phyloP scores from a whole-genome alignment of 2,888 invertebrate species.

The Lasioglossum calceatum region DNA sequence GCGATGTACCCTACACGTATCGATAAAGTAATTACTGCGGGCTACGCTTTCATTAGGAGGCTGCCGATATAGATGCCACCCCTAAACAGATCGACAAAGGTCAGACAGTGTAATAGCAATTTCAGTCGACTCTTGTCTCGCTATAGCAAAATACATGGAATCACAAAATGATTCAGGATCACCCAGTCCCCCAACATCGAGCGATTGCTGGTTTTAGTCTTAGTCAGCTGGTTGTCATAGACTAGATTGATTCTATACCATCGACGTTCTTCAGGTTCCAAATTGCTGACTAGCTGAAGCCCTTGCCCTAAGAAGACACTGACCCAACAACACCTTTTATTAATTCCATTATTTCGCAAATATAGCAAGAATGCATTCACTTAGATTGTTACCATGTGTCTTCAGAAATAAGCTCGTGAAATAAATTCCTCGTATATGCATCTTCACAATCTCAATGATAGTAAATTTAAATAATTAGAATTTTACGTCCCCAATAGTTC shows the following conservation, averaged over 20 bases:
- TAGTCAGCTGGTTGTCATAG: background rate
- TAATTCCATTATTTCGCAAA: too few relatives aligned
- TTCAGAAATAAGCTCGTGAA: background rate
- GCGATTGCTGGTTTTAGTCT: background rate
- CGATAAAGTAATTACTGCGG: slow-evolving; percentile 82
- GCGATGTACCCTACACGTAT: slow-evolving; percentile 73
- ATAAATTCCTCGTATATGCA: background rate
- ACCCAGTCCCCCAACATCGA: background rate
- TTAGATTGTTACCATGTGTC: background rate
- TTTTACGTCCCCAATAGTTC: background rate
- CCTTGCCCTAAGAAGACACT: too few relatives aligned
- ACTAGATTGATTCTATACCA: background rate
- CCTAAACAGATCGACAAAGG: slow-evolving; percentile 21
- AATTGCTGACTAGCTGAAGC: too few relatives aligned
- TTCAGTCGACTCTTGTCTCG: background rate
- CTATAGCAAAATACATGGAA: background rate
- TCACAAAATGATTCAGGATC: background rate
- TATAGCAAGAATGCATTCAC: background rate
- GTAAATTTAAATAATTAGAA: background rate
- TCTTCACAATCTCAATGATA: background rate
- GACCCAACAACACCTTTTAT: background rate
- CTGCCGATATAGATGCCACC: slow-evolving; percentile 51
- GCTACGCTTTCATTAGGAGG: slow-evolving; percentile 79
- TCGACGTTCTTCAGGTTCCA: background rate
- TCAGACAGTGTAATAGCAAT: background rate